These are phyloP conservation scores for Troides aeacus DNA, from an alignment of 2,888 invertebrate genomes.

Conservation along the genomic window DNA sequence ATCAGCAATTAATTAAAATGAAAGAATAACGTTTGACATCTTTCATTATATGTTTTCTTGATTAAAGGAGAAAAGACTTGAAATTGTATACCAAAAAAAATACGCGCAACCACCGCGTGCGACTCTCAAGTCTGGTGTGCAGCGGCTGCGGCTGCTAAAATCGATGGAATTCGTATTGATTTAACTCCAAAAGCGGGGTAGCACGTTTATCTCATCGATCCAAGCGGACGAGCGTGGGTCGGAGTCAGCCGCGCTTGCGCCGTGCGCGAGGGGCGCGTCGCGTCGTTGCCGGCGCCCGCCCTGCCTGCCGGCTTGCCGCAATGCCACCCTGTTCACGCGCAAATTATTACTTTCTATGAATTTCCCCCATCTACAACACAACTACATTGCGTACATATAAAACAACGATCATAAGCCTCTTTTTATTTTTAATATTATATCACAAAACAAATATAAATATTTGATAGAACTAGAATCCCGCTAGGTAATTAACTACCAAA, in stretches of 20 bases:
- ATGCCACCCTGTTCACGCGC: constrained; percentile 71
- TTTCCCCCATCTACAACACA: constrained; percentile 23
- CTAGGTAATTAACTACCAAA: no score
- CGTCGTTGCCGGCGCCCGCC: constrained; percentile 48
- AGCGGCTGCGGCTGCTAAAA: constrained; percentile 84
- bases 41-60: background rate
- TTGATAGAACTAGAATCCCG: no score
- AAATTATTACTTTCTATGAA: constrained; percentile 43
- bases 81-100: constrained; percentile 38
- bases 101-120: constrained; percentile 77
- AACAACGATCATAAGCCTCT: constrained; percentile 8
- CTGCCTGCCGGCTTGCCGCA: constrained; percentile 48
- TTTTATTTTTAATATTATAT: no score
- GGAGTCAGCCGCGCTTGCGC: constrained; percentile 57
- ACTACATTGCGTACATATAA: constrained; percentile 11
- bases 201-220: constrained; percentile 90
- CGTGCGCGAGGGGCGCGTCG: constrained; percentile 43
- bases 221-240: constrained; percentile 52
- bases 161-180: constrained; percentile 88
- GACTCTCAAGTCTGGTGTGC: constrained; percentile 72
- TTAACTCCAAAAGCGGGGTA: constrained; percentile 83
- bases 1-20: constrained; percentile 16
- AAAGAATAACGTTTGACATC: background rate
- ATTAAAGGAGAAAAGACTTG: constrained; percentile 14
- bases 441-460: no score